Base-by-base conservation (phyloP, 2,113 vertebrate genomes). In the Silurus asotus region DNA sequence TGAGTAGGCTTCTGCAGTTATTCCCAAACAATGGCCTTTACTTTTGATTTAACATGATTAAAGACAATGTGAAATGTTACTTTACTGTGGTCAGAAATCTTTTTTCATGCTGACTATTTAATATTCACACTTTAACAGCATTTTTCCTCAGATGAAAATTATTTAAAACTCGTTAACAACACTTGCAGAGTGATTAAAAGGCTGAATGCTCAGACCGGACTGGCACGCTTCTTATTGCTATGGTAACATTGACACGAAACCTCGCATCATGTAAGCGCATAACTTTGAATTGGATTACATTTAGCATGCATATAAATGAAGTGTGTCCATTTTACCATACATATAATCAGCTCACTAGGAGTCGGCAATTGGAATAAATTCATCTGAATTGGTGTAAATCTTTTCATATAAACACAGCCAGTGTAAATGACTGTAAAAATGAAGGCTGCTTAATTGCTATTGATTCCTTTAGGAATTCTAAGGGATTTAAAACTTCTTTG, bases 161-260 rank as follows among this genome's bases (percentile, higher is more conserved):
- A 80, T 80, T 80, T 48, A 80, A 80, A 59, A 80, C 77, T 61
- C 28, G 56, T 80, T 20, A 80, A 80, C 56, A 80, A 80, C 77
- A 61, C 77, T 61, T 61, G 56, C 77, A 61, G 28, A 48, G 58
- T 23, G 77, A 80, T 61, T 80, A 48, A 80, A 80, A 48, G 45
- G 56, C 77, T 37, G n/a, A 58, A 58, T 53, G 8, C 14, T 13
- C 53, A 48, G 58, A 61, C 77, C 37, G 10, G 77, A 45, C 77
- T 80, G 17, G 10, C 76, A 48, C 19, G 56, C 77, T 80, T 45
- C 77, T 80, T 13, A 37, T 80, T 80, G 77, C 23, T 80, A 80
- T 80, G 77, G 77, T 13, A 61, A 80, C 77, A 5, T 20, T 48
- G 77, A 80, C 56, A 48, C 28, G 59, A 61, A 80, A 61, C 77